Percentiles rank a stretch among this genome's conserved stretches.
Conservation (phyloP, 2,797 vertebrate species). For the Leptatherina wallacei region DNA sequence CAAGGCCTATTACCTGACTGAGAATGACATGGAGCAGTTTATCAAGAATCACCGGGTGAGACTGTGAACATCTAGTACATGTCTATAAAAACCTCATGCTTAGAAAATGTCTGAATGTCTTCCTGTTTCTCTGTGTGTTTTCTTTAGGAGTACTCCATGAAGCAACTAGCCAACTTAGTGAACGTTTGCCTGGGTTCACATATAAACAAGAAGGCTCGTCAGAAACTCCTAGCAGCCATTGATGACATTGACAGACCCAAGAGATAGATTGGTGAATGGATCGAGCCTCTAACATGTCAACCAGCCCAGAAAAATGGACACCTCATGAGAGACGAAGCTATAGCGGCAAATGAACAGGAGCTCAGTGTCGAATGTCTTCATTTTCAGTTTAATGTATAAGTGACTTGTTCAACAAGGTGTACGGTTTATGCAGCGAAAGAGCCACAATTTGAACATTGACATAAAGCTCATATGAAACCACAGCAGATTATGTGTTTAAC, state of each 20-base stretch:
- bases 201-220: conserved; percentile 98
- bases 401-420: conserved; percentile 16
- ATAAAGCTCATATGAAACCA: neutral
- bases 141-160: conserved; percentile 95
- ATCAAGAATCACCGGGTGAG: conserved; percentile 97
- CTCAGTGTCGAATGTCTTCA: conserved; percentile 45
- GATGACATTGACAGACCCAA: conserved; percentile 97
- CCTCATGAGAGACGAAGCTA: conserved; percentile 15
- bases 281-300: neutral
- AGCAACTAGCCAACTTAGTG: conserved; percentile 96
- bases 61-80: neutral
- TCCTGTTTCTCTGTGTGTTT: neutral
- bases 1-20: conserved; percentile 98
- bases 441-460: neutral
- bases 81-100: neutral
- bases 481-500: conserved; percentile 3
- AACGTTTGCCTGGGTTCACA: conserved; percentile 97
- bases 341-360: conserved; percentile 6
- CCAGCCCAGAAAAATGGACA: conserved; percentile 16
- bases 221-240: conserved; percentile 95
- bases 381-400: conserved; percentile 13
- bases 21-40: conserved; percentile 98
- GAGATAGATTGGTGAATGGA: conserved; percentile 85
- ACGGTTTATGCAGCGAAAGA: conserved; percentile 5
- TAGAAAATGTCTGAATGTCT: neutral